Evolutionary conservation across 92 coral and sea anemone genomes (phyloP).

Genomic region (Micromussa lordhowensis): DNA sequence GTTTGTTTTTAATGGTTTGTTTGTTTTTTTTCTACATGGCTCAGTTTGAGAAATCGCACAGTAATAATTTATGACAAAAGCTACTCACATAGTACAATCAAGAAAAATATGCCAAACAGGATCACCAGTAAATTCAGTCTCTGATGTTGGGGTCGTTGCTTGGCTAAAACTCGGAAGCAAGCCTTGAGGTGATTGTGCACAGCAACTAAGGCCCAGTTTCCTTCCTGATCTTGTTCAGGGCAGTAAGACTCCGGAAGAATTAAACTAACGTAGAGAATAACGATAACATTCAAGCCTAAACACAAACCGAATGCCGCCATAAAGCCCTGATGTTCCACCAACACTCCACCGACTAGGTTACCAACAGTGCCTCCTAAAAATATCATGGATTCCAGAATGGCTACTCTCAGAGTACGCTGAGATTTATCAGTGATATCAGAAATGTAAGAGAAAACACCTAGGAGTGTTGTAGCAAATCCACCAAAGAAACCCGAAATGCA

Average conservation of each 20-base stretch:
- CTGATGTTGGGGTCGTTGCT: slow-evolving; percentile 62
- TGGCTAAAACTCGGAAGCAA: slow-evolving; percentile 61
- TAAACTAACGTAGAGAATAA: slow-evolving; percentile 63
- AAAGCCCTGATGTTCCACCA: slow-evolving; percentile 79
- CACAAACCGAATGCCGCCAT: slow-evolving; percentile 85
- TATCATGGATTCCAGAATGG: slow-evolving; percentile 91
- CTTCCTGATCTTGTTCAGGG: slow-evolving; percentile 45
- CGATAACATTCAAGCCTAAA: slow-evolving; percentile 56
- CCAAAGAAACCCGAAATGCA: slow-evolving; percentile 84
- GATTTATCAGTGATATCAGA: slow-evolving; percentile 87
- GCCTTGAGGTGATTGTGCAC: slow-evolving; percentile 72
- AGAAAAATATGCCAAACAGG: slow-evolving; percentile 67
- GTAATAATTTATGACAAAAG: too few relatives aligned
- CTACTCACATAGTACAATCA: slow-evolving; percentile 64
- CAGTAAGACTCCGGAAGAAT: slow-evolving; percentile 80
- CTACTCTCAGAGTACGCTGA: slow-evolving; percentile 80
- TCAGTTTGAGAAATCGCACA: background rate
- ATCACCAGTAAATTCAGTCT: slow-evolving; percentile 68
- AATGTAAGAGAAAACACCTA: slow-evolving; percentile 90
- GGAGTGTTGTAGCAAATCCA: slow-evolving; percentile 81
- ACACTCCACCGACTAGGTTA: slow-evolving; percentile 77
- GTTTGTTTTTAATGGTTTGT: too few relatives aligned
- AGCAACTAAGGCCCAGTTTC: slow-evolving; percentile 57
- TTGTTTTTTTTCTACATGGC: too few relatives aligned
- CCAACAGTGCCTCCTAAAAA: slow-evolving; percentile 88